Base-by-base conservation (phyloP, 2,113 vertebrate species). In the Lepidothrix coronata region DNA sequence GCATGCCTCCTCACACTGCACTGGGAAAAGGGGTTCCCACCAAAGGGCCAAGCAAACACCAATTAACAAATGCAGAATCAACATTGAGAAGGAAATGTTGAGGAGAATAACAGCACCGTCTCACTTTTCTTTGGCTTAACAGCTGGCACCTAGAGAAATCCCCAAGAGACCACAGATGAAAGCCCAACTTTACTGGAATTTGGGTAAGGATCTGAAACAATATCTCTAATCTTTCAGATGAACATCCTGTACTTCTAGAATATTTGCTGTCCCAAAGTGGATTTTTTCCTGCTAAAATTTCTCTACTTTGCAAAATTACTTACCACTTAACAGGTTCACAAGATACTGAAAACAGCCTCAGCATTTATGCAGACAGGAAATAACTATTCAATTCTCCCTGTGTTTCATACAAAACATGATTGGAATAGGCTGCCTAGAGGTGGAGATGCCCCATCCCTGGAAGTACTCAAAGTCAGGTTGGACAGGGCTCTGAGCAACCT, bases 1-100 rank as follows among this genome's bases (percentile, higher is more conserved):
- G 59, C 0, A 0, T 37, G 35, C 16, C 37, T 85, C 78, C 33
- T 86, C 3, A 0, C 23, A 14, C 30, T 27, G 62, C 52, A 28
- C 77, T 66, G 62, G 71, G 48, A 86, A 92, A 91, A 89, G 18
- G 10, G 5, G 12, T 11, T 37, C 51, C 33, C 55, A 73, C 17
- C 68, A 84, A 62, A 76, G n/a, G 14, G 22, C 89, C 0, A 0
- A 90, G 49, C n/a, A 84, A 74, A 92, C 67, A 83, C 1, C 48
- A 71, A 67, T 22, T 63, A 65, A 66, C 37, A 66, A 51, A 92
- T 15, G 33, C 55, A 88, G 65, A 93, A 88, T 11, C 52, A 85
- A 77, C 28, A 70, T 43, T 62, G 71, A 76, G 85, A 82, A 94
- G 31, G n/a, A 76, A 88, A 83, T 9, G 4, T 0, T 79, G 49